Evolutionary conservation across 2,113 vertebrate species (phyloP).

Genomic region (Opisthocomus hoazin): DNA sequence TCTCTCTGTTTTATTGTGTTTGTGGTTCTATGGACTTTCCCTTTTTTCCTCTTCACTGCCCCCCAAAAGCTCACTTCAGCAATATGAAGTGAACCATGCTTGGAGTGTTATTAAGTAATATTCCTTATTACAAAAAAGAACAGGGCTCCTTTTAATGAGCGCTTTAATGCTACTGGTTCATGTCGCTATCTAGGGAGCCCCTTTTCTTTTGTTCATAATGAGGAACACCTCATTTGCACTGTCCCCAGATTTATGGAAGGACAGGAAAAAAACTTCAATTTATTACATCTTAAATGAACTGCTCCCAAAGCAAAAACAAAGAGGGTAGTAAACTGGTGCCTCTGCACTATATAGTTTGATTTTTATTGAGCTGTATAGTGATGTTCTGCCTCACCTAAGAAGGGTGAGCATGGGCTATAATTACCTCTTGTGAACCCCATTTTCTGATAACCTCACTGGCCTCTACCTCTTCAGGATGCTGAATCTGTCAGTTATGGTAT

Average conservation of each 20-base stretch:
- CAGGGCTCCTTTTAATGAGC: slow-evolving; percentile 64
- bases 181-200: slow-evolving; percentile 57
- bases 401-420: slow-evolving; percentile 16
- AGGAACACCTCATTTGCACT: slow-evolving; percentile 74
- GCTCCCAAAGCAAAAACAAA: slow-evolving; percentile 73
- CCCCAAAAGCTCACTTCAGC: slow-evolving; percentile 52
- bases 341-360: slow-evolving; percentile 33
- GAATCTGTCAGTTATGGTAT: slow-evolving; percentile 3
- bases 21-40: slow-evolving; percentile 15
- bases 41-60: neutral
- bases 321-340: slow-evolving; percentile 50
- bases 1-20: slow-evolving; percentile 40
- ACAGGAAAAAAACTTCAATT: slow-evolving; percentile 49
- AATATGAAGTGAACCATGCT: slow-evolving; percentile 24
- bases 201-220: slow-evolving; percentile 67
- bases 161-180: slow-evolving; percentile 21
- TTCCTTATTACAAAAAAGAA: slow-evolving; percentile 38
- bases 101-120: slow-evolving; percentile 38
- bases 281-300: slow-evolving; percentile 74
- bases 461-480: slow-evolving; percentile 7
- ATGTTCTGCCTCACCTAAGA: slow-evolving; percentile 37
- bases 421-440: slow-evolving; percentile 44
- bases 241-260: slow-evolving; percentile 70
- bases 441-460: slow-evolving; percentile 40
- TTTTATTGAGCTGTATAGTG: slow-evolving; percentile 50